Base-by-base conservation (phyloP, 64 coral and sea anemone genomes). In the Montipora capricornis region DNA sequence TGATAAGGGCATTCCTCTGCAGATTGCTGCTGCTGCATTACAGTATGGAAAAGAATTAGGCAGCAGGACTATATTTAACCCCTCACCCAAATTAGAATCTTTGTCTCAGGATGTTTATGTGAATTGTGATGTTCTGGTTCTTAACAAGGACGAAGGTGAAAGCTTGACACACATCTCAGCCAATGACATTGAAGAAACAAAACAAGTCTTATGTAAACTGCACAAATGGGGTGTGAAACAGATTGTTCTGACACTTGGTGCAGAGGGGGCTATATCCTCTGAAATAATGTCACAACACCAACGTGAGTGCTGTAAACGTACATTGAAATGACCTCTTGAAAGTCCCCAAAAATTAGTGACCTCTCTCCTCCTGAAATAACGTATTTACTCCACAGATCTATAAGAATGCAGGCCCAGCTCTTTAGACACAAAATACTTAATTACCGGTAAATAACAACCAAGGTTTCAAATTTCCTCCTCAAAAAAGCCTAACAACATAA, bases 1-100 rank as follows among this genome's bases (percentile, higher is more conserved):
- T 84, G 96, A 98, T 26, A 95, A 95, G 89, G 96, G 96, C 24
- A 98, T 98, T 37, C 96, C 96, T 22, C 82, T 93, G 2, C 48
- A 92, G 71, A 95, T 92, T 80, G 89, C 92, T 51, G 58, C 57
- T 20, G 71, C 53, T 37, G 75, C 76, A n/a, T 87, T 98, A 13
- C 77, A 91, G 88, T 79, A 93, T 91, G 91, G 94, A 2, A 95
- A 95, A 74, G 87, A 94, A 78, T 57, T 93, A 60, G 97, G 94
- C 44, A 46, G 66, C 16, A 91, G 20, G 44, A 98, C 97, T 68
- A 78, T 98, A 47, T 98, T 95, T 26, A 98, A 98, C 76, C 97
- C 97, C 22, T 90, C 97, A 44, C 97, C 97, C 19, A 95, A 87
- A 46, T 58, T 95, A 24, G 91, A 94, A 68, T 67, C 52, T 49